A percentile compares a stretch with the other conserved stretches of the same genome.
Conservation (phyloP, 2,888 invertebrate species). For the Caenorhabditis japonica region DNA sequence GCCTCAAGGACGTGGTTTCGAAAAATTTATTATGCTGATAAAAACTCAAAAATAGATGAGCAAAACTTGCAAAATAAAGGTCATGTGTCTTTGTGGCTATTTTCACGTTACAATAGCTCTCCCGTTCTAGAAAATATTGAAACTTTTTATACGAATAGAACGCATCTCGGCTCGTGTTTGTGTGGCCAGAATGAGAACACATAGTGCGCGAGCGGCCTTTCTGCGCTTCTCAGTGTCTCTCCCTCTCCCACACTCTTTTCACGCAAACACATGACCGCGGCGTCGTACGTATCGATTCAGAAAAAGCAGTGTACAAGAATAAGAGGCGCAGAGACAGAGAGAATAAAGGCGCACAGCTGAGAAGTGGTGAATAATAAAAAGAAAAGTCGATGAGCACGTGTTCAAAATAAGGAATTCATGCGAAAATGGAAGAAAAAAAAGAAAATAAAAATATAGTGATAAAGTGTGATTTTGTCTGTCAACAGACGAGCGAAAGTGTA, state of each 20-base stretch:
- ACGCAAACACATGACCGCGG: conserved; percentile 34
- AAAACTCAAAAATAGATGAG: conserved; percentile 5
- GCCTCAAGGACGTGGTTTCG: too few relatives aligned
- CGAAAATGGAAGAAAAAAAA: not conserved
- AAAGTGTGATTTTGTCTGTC: not conserved
- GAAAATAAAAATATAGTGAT: not conserved
- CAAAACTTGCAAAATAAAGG: too few relatives aligned
- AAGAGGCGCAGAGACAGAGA: not conserved
- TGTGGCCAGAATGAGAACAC: conserved; percentile 15
- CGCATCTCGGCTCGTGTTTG: conserved; percentile 10
- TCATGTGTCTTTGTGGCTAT: too few relatives aligned
- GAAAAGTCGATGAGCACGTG: not conserved
- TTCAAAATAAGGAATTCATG: not conserved
- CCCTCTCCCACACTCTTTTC: not conserved
- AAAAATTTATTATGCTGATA: too few relatives aligned
- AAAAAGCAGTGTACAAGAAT: not conserved
- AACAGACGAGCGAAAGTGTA: not conserved
- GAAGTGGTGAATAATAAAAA: not conserved
- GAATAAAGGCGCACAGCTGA: not conserved
- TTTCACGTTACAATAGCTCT: too few relatives aligned
- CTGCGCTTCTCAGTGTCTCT: not conserved
- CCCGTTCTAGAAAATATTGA: too few relatives aligned
- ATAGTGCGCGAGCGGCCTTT: too few relatives aligned
- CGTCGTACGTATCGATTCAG: conserved; percentile 22
- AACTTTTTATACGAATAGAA: too few relatives aligned